Conservation (phyloP, 2,113 vertebrate genomes). For the Chaetura pelagica region DNA sequence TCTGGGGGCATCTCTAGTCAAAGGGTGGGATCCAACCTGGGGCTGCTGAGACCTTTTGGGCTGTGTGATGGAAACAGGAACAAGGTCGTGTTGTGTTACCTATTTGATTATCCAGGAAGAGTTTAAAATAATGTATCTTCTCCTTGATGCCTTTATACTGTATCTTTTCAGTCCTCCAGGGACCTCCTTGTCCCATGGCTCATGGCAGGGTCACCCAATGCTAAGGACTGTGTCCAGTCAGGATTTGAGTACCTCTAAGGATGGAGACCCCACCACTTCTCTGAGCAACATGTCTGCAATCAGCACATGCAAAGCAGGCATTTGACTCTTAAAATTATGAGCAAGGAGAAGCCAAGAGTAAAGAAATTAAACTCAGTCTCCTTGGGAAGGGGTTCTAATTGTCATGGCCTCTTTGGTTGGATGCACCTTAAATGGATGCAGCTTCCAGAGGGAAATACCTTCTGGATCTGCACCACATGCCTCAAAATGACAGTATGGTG, state of each 20-base stretch:
- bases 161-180: not conserved
- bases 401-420: not conserved
- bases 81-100: rapidly evolving
- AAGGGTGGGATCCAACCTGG: not conserved
- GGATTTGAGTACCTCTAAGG: not conserved
- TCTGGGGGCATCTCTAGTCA: not conserved
- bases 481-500: not conserved
- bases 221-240: rapidly evolving
- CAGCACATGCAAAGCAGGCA: not conserved
- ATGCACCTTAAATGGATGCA: not conserved
- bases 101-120: not conserved
- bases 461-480: not conserved
- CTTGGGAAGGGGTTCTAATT: not conserved
- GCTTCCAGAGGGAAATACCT: not conserved
- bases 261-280: not conserved
- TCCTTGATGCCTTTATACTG: not conserved
- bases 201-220: not conserved
- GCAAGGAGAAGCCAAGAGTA: not conserved
- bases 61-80: not conserved
- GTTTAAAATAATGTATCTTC: not conserved
- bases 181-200: rapidly evolving
- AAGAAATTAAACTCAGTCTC: not conserved
- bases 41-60: not conserved
- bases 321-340: not conserved
- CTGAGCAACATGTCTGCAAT: not conserved